Conservation (phyloP, 2,797 vertebrate genomes). For the Hylomyscus alleni region DNA sequence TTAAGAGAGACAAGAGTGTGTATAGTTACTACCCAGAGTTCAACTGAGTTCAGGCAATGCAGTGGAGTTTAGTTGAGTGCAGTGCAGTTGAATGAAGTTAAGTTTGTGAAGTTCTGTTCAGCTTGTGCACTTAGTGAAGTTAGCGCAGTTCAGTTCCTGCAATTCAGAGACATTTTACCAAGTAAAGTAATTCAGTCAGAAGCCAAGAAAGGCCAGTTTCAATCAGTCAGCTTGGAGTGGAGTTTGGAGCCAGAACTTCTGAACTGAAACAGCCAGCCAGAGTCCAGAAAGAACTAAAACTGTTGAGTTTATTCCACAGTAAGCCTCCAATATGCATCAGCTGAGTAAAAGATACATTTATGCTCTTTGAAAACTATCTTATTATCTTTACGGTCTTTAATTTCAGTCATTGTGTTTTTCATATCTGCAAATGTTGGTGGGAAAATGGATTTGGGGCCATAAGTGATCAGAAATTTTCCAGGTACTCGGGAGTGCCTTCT, state of each 20-base stretch:
- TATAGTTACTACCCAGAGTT: background rate
- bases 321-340: no score
- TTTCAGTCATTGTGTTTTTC: conserved; percentile 86
- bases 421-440: conserved; percentile 92
- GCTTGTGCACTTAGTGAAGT: background rate
- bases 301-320: no score
- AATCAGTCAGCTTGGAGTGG: background rate
- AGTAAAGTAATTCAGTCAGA: background rate
- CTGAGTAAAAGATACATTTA: no score
- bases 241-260: background rate
- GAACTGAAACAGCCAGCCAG: no score
- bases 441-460: conserved; percentile 93
- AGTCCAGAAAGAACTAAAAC: no score
- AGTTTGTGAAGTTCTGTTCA: no score
- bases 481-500: background rate
- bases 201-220: background rate
- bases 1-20: no score
- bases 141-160: no score
- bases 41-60: background rate
- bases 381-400: conserved; percentile 87
- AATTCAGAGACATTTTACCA: background rate
- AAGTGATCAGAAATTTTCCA: background rate
- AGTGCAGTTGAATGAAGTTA: no score
- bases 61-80: background rate
- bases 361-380: conserved; percentile 90